Base-by-base conservation (phyloP, 2,888 invertebrate genomes). In the Agapostemon virescens region DNA sequence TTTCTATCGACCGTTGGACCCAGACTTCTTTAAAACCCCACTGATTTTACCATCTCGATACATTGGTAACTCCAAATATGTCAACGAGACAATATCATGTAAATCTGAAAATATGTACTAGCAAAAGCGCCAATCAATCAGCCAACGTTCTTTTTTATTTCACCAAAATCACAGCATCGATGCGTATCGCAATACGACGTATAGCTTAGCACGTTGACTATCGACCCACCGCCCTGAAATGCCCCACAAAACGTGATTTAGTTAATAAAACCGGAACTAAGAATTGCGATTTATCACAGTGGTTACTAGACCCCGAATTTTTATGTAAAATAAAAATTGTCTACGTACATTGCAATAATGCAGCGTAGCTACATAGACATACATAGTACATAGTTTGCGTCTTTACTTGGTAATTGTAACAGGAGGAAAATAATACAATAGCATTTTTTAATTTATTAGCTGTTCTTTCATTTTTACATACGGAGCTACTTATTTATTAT, bases 201-300 rank as follows among this genome's bases (percentile, higher is more conserved):
- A 55, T 55, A 55, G 55, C 55, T 55, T 55, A 55, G 55, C 55
- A 55, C 55, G 55, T 55, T 55, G 55, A 55, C 55, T 55, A 55
- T 55, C 55, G 55, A 26, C 55, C 26, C 55, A 55, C 55, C 55
- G 55, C 55, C 55, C 23, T 15, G 15, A 26, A 55, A 26, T 26
- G 26, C 15, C 55, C 26, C 26, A 55, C 26, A 55, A 55, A 26
- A 26, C 26, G 23, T 2, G 55, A 26, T 26, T 55, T 23, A 6
- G 55, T 55, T 26, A 55, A 55, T 55, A 55, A 55, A 55, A 55
- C 55, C 55, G 55, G 55, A 36, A 52, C 55, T 26, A 26, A 55
- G 26, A 55, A 15, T 55, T 55, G 55, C 55, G 26, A 55, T 26
- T 55, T 6, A 15, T 23, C 55, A 55, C 26, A 13, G 6, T 26